A percentile compares a stretch with the other conserved stretches of the same genome.
phyloP scores from a whole-genome alignment of 2,113 vertebrate genomes.

The Brachionichthys hirsutus region DNA sequence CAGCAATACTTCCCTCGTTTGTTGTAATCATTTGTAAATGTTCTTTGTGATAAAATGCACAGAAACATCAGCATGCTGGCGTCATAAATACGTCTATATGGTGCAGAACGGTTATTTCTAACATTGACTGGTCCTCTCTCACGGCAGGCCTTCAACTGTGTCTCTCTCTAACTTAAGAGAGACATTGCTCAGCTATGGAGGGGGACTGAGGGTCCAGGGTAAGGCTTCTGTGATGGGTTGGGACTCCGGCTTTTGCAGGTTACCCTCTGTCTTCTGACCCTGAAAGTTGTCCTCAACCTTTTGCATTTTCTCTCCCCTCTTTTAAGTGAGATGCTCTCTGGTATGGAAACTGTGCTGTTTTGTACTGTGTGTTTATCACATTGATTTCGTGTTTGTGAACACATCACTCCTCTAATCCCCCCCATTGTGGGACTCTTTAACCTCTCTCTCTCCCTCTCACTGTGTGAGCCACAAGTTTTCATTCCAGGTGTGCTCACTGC shows the following conservation, averaged over 20 bases:
- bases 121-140: conserved; percentile 89
- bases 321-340: conserved; percentile 60
- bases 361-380: conserved; percentile 69
- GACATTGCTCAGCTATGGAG: conserved; percentile 74
- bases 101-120: conserved; percentile 31
- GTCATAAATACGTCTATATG: conserved; percentile 1
- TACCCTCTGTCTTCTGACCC: conserved; percentile 76
- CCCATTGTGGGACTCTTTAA: conserved; percentile 76
- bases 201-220: conserved; percentile 92
- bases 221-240: conserved; percentile 91
- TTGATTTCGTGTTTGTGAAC: conserved; percentile 77
- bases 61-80: too few relatives aligned
- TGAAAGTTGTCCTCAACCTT: conserved; percentile 74
- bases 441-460: conserved; percentile 83
- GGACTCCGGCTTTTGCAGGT: conserved; percentile 83
- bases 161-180: conserved; percentile 93
- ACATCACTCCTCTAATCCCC: conserved; percentile 73
- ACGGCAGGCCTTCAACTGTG: conserved; percentile 96
- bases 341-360: conserved; percentile 65
- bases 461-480: conserved; percentile 91
- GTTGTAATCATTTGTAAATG: too few relatives aligned
- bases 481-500: conserved; percentile 91
- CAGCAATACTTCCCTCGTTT: too few relatives aligned
- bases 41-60: neutral
- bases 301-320: conserved; percentile 61